Evolutionary conservation across 2,797 vertebrate species (phyloP).

Genomic region (Poecilia wingei): DNA sequence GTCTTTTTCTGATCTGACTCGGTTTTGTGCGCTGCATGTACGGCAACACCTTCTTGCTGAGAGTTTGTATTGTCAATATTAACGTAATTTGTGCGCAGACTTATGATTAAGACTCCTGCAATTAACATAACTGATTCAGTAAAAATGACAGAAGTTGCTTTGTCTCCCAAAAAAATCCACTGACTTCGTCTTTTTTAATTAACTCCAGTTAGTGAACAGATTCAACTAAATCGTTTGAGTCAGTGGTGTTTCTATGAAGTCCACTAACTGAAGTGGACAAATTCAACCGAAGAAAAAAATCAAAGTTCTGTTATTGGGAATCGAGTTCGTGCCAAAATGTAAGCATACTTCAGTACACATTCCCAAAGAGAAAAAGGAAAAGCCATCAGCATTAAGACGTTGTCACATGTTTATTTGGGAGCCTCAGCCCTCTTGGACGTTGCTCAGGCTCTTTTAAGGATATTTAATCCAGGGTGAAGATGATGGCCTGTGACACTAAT

Average conservation of each 20-base stretch:
- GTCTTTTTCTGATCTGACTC: background rate
- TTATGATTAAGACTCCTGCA: background rate
- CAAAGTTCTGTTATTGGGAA: conserved; percentile 42
- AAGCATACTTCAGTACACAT: conserved; percentile 34
- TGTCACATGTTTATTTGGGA: conserved; percentile 73
- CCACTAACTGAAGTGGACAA: background rate
- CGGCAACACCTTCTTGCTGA: background rate
- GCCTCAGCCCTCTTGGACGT: conserved; percentile 63
- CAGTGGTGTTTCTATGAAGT: background rate
- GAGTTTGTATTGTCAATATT: background rate
- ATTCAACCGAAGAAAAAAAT: background rate
- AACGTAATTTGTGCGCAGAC: background rate
- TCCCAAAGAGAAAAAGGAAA: conserved; percentile 9
- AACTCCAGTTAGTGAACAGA: background rate
- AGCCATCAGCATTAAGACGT: conserved; percentile 55
- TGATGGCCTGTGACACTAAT: conserved; percentile 77
- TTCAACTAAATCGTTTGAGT: background rate
- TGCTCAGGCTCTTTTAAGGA: conserved; percentile 61
- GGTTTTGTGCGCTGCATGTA: background rate
- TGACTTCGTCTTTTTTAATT: background rate
- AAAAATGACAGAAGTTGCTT: no score
- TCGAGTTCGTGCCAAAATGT: background rate
- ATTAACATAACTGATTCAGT: background rate
- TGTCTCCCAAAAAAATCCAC: background rate
- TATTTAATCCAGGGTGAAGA: conserved; percentile 70